Evolutionary conservation across 2,113 vertebrate species (phyloP).

Genomic region (Etia nguti): DNA sequence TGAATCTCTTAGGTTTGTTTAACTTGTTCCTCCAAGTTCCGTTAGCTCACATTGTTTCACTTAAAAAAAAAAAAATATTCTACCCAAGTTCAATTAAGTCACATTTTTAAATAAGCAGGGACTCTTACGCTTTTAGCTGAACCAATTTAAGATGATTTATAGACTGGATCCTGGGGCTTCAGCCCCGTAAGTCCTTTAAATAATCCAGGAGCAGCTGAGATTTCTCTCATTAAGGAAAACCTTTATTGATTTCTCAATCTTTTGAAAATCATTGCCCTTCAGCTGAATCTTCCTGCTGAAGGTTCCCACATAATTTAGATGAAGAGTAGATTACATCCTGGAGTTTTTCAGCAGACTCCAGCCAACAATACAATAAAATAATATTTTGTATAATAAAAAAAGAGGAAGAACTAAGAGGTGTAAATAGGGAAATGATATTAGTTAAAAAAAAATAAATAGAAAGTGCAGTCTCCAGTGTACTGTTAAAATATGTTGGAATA

Average conservation of each 20-base stretch:
- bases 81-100: background rate
- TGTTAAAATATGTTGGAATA: background rate
- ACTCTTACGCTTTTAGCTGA: background rate
- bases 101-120: background rate
- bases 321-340: constrained; percentile 72
- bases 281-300: constrained; percentile 71
- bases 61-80: background rate
- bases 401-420: background rate
- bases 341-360: constrained; percentile 51
- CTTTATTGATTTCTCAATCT: constrained; percentile 84
- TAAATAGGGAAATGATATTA: background rate
- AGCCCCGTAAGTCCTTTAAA: background rate
- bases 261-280: constrained; percentile 78
- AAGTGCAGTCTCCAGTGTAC: background rate
- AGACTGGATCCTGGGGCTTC: background rate
- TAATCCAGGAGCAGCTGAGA: constrained; percentile 1
- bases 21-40: background rate
- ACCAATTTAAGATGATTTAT: background rate
- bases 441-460: background rate
- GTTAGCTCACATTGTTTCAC: background rate
- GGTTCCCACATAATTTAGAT: constrained; percentile 82
- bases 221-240: constrained; percentile 77
- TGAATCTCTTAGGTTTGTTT: background rate
- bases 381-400: background rate
- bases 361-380: background rate